Base-by-base conservation (phyloP, 1,140 invertebrate species). In the Berghia stephanieae region DNA sequence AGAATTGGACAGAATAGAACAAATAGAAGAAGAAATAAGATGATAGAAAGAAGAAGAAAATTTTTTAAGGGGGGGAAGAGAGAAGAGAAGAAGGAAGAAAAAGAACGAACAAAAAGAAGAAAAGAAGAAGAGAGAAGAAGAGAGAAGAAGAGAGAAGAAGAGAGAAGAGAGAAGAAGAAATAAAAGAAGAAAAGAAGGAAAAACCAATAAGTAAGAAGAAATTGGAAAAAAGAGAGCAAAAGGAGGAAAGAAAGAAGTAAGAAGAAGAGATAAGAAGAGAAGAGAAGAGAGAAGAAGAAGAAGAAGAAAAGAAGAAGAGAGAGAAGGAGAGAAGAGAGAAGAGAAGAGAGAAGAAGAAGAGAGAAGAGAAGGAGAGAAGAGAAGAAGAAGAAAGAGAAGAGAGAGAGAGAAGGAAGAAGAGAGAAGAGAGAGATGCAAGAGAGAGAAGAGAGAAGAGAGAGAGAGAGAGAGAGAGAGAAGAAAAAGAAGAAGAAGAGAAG, bases 381-480 rank as follows among this genome's bases (percentile, higher is more conserved):
- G n/a, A 60, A 60, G 57, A n/a, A 60, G 34, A 31, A 31, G 34
- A 60, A 31, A 31, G 34, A 60, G 57, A 31, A 60, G 34, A 24
- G 57, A n/a, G 34, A 31, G 57, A n/a, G 34, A 24, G n/a, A n/a
- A 60, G n/a, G n/a, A n/a, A 60, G n/a, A 24, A n/a, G n/a, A 60
- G n/a, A n/a, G 57, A 60, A 60, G n/a, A 31, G n/a, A 60, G n/a
- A 31, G n/a, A 60, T 10, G 57, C 8, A 60, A n/a, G 57, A 60
- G 34, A n/a, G 57, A 60, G 34, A n/a, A 31, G n/a, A 60, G n/a
- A n/a, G 57, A n/a, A 60, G 34, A 31, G n/a, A 60, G 34, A 24
- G n/a, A 60, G 34, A 31, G 57, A 60, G 34, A 60, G 57, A 24
- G 34, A n/a, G 57, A 24, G 34, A n/a, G 63, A 67, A 67, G 42